phyloP scores from a whole-genome alignment of 2,113 vertebrate genomes.

The Dendrocopos noguchii region DNA sequence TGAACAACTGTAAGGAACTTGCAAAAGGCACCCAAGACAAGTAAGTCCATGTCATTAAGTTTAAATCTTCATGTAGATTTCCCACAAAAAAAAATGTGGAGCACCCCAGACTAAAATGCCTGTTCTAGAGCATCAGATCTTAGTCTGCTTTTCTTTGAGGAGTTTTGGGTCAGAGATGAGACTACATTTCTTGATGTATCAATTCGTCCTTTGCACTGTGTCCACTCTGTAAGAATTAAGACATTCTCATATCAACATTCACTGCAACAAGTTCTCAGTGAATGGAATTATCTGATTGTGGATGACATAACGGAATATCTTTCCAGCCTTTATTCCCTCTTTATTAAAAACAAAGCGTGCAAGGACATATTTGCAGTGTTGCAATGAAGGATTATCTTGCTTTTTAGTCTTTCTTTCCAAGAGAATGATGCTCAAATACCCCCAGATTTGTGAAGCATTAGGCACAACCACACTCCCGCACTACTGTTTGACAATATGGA shows the following conservation, averaged over 20 bases:
- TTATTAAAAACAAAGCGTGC: conserved; percentile 32
- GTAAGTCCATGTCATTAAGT: neutral
- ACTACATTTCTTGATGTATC: neutral
- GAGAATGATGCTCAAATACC: neutral
- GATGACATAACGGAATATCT: neutral
- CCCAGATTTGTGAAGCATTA: neutral
- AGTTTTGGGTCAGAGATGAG: neutral
- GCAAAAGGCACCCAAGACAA: neutral
- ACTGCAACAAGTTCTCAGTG: neutral
- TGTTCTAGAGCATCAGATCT: neutral
- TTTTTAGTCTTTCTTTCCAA: neutral
- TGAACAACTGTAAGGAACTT: neutral
- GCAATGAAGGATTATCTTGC: neutral
- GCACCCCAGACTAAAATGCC: neutral
- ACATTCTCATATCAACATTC: neutral
- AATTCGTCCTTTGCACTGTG: neutral
- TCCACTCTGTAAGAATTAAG: neutral
- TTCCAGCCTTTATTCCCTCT: conserved; percentile 19
- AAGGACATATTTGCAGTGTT: neutral
- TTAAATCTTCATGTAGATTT: neutral
- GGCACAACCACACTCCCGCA: neutral
- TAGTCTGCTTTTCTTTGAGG: neutral
- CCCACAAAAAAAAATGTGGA: neutral
- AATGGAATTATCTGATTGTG: neutral
- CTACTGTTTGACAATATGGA: neutral